Evolutionary conservation across 2,888 invertebrate genomes (phyloP).

Genomic region (Dilophus febrilis): DNA sequence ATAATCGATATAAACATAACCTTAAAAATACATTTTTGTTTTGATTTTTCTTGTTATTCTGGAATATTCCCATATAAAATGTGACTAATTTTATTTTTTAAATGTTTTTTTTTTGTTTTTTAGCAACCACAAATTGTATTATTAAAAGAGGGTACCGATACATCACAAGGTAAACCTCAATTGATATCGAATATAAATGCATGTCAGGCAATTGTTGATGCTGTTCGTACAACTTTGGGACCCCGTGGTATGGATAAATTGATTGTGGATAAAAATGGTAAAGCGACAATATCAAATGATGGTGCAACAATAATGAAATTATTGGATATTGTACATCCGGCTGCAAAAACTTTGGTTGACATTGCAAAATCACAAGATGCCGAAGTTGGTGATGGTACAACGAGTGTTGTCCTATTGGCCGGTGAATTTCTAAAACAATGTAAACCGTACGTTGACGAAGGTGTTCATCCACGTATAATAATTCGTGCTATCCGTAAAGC

Average conservation of each 20-base stretch:
- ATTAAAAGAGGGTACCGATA: slow-evolving; percentile 94
- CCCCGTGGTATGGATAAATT: slow-evolving; percentile 99
- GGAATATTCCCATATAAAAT: neutral
- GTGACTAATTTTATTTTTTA: neutral
- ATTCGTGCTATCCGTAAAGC: slow-evolving; percentile 79
- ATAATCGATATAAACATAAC: no score
- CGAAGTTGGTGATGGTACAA: slow-evolving; percentile 70
- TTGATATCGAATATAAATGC: slow-evolving; percentile 95
- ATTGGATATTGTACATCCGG: slow-evolving; percentile 95
- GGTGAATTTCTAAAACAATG: slow-evolving; percentile 90
- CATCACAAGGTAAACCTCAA: slow-evolving; percentile 89
- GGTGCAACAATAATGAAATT: slow-evolving; percentile 98
- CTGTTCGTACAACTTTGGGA: slow-evolving; percentile 89
- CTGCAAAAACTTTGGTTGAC: slow-evolving; percentile 93
- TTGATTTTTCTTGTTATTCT: neutral
- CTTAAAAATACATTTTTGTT: neutral
- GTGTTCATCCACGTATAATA: slow-evolving; percentile 82
- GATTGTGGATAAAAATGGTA: slow-evolving; percentile 77
- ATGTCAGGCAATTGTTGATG: slow-evolving; percentile 87
- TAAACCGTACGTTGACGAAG: slow-evolving; percentile 93
- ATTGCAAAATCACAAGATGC: slow-evolving; percentile 99
- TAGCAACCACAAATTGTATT: slow-evolving; percentile 96
- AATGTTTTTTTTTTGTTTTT: neutral
- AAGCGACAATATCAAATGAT: slow-evolving; percentile 96
- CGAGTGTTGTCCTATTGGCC: slow-evolving; percentile 88